Base-by-base conservation (phyloP, 2,113 vertebrate genomes). In the Takifugu flavidus region DNA sequence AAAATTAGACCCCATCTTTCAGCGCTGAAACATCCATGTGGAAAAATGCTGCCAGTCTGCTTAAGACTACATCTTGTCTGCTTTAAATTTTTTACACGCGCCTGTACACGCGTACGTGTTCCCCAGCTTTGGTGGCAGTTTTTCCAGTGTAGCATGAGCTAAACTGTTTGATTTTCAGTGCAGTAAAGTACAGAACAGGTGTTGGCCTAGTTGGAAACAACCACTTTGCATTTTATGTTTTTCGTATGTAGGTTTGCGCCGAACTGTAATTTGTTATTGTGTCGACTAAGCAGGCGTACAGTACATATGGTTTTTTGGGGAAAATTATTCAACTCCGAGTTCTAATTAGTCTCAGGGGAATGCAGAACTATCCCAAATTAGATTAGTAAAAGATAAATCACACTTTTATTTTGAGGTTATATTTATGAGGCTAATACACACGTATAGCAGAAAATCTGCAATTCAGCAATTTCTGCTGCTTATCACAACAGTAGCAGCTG, bases 141-240 rank as follows among this genome's bases (percentile, higher is more conserved):
- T 85, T 84, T 82, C 81, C 79, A 75, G 69, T 26, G 57, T 34
- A 28, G 50, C 52, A 49, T 80, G 78, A 79, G 68, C 71, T 80
- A 75, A 82, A 65, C 67, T 25, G 53, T 59, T 51, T 57, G 68
- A 59, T 57, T 83, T 45, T 76, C 25, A 47, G 15, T 54, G 76
- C 77, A 64, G 62, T 74, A 71, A 79, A 75, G 78, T 29, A 49
- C 62, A 72, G 68, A 83, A 63, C 85, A 88, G 82, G 83, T 87
- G 87, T 80, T 74, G 62, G 72, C 79, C 80, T 71, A 72, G 62
- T 69, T 86, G 59, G 70, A 78, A 71, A 73, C 51, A 56, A 6
- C 2, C 7, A 25, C 27, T 47, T 2, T 5, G 34, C n/a, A 47
- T 1, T 42, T 49, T 70, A 28, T 56, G 53, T 59, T 78, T 72